Conservation (phyloP, 2,888 invertebrate genomes). For the Leucophenga montana region DNA sequence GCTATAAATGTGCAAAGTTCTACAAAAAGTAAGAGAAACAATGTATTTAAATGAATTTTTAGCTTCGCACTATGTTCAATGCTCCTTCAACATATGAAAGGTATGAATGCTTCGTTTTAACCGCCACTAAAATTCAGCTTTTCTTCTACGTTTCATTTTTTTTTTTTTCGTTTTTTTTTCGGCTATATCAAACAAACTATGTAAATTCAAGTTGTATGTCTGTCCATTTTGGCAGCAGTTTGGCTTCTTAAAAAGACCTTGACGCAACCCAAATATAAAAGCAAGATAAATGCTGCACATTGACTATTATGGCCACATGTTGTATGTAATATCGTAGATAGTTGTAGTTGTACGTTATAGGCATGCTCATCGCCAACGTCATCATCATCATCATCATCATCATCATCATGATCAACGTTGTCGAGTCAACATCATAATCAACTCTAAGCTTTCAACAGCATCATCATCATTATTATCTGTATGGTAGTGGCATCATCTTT, state of each 20-base stretch:
- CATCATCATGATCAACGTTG: not conserved
- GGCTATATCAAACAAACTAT: not conserved
- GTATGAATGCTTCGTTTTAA: too few relatives aligned
- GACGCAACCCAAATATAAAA: slow-evolving; percentile 6
- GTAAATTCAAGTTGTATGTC: too few relatives aligned
- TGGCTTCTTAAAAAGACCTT: slow-evolving; percentile 8
- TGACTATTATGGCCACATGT: slow-evolving; percentile 20
- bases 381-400: not conserved
- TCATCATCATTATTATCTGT: not conserved
- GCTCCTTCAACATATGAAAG: too few relatives aligned
- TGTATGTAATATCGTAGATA: not conserved
- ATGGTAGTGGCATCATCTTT: not conserved
- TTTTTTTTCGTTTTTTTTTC: not conserved
- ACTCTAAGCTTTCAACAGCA: too few relatives aligned
- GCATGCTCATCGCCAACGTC: not conserved
- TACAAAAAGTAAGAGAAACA: too few relatives aligned
- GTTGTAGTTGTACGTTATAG: not conserved
- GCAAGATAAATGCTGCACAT: not conserved
- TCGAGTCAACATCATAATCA: not conserved
- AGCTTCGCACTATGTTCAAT: too few relatives aligned
- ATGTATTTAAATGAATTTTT: too few relatives aligned
- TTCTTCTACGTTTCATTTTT: not conserved
- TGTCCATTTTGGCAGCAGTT: too few relatives aligned
- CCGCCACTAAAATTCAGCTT: not conserved
- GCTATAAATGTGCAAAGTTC: too few relatives aligned